Evolutionary conservation across 2,797 vertebrate species (phyloP), one percentile per base, ranked within the genome.

Genomic region (Mergus octosetaceus): DNA sequence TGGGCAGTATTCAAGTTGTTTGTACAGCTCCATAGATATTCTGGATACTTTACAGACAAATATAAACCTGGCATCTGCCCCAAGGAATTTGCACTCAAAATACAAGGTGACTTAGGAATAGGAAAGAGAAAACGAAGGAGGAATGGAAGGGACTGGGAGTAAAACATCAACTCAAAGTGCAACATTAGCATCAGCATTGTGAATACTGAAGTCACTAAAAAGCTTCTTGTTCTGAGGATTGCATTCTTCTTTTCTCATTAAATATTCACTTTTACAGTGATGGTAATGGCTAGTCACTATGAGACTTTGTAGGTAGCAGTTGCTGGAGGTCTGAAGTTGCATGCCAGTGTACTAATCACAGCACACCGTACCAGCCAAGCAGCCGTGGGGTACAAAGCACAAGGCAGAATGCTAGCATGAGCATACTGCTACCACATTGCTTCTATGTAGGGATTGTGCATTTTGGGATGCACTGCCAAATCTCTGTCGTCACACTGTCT

Each of bases 291-390:
- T 34, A 88, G 88, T 61, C 74, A 11, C 85, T 75, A 10, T 41
- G 61, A 95, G 81, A 69, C 78, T 75, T 9, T 6, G 66, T 39
- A 93, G 83, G 60, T 4, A 89, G 82, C 94, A 89, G 73, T 93
- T 95, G 85, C 88, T 87, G 41, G 79, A 95, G 92, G 85, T 89
- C 85, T 70, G 22, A 89, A 90, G 90, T 87, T 27, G 2, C 65
- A 73, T 76, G 88, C 93, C 71, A 66, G 56, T 18, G 77, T 69
- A 51, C 75, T 88, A 77, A 93, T 91, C 61, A 41, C 70, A 70
- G 71, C 3, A 6, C 3, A 6, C 79, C 6, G 49, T 69, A 38
- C 3, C 65, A 93, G 72, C 85, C 76, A 65, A 78, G 60, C 51
- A 93, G 68, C 75, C 53, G 2, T 69, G 8, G 86, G 65, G 39